These are phyloP conservation scores for Arizona elegans DNA, from an alignment of 2,113 vertebrate genomes.

Conservation along the genomic window DNA sequence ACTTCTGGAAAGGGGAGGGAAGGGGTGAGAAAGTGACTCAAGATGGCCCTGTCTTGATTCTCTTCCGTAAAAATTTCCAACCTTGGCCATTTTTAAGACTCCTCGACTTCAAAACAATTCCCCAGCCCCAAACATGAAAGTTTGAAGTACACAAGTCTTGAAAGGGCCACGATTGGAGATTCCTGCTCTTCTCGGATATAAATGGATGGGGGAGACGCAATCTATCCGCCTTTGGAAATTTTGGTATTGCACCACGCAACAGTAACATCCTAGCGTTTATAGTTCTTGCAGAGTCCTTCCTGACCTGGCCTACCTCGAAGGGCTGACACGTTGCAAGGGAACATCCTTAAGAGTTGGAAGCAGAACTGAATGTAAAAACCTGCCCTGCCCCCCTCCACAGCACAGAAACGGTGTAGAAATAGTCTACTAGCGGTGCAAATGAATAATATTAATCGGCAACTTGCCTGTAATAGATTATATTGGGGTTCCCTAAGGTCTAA, in stretches of 20 bases:
- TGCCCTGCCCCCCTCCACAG: neutral
- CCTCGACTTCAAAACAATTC: neutral
- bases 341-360: neutral
- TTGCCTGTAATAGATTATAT: neutral
- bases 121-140: neutral
- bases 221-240: neutral
- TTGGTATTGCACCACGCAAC: rapidly evolving
- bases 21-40: neutral
- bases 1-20: neutral
- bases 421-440: neutral
- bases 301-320: neutral
- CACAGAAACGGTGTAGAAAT: neutral
- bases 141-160: neutral
- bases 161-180: neutral
- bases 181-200: neutral
- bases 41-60: neutral
- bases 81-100: neutral
- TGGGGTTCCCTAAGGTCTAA: neutral
- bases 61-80: neutral
- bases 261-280: neutral
- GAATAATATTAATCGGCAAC: neutral
- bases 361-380: neutral
- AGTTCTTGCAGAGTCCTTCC: neutral
- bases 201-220: neutral
- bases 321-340: neutral